A percentile compares a stretch with the other conserved stretches of the same genome.
phyloP scores from a whole-genome alignment of 1,140 invertebrate genomes.

The Lasaia peninsularis region DNA sequence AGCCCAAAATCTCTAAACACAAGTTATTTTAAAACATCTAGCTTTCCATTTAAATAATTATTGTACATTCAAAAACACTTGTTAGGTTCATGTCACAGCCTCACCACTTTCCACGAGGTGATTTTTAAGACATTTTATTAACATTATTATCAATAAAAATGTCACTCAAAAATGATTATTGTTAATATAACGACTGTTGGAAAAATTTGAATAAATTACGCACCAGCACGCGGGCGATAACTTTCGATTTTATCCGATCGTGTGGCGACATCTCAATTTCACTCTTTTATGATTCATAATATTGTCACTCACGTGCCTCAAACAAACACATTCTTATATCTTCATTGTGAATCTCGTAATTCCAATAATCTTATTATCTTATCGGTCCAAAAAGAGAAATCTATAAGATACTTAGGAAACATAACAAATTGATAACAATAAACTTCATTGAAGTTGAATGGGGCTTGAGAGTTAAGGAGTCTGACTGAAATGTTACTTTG shows the following conservation, averaged over 20 bases:
- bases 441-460: too few relatives aligned
- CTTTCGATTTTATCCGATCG: slow-evolving; percentile 53
- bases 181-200: neutral
- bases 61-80: too few relatives aligned
- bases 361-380: neutral
- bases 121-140: neutral
- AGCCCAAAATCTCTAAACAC: too few relatives aligned
- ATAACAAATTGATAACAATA: too few relatives aligned
- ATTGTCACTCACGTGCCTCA: slow-evolving; percentile 14
- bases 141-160: neutral
- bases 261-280: slow-evolving; percentile 36
- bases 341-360: neutral
- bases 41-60: too few relatives aligned
- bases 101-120: too few relatives aligned
- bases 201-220: slow-evolving; percentile 6
- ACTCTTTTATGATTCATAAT: slow-evolving; percentile 38
- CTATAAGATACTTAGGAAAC: neutral
- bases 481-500: too few relatives aligned
- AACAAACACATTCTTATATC: neutral
- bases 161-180: neutral
- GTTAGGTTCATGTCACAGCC: too few relatives aligned
- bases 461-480: too few relatives aligned
- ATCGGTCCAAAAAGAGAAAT: neutral
- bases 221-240: slow-evolving; percentile 23
- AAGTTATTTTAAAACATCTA: too few relatives aligned